A percentile compares a stretch with the other conserved stretches of the same genome.
These are phyloP conservation scores for Cacajao melanocephalus DNA, from an alignment of 2,797 vertebrate genomes.

Conservation along the genomic window DNA sequence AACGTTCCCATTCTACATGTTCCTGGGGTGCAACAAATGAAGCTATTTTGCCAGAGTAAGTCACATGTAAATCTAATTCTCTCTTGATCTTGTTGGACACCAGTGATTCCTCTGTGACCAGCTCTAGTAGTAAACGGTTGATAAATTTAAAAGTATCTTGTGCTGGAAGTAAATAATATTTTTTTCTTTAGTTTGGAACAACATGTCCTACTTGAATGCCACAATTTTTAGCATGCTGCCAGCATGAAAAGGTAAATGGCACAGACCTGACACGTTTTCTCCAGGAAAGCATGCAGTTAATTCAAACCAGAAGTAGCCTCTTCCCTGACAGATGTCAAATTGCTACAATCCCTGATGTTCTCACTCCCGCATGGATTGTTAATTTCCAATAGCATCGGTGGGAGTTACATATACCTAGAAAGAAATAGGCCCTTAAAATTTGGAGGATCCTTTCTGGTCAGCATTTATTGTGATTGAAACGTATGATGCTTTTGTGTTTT, in stretches of 20 bases:
- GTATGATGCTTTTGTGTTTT: not conserved
- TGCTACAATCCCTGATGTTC: not conserved
- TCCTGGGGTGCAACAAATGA: not conserved
- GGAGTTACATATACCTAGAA: not conserved
- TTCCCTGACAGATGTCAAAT: not conserved
- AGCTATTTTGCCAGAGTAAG: not conserved
- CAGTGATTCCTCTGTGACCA: not conserved
- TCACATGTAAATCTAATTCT: not conserved
- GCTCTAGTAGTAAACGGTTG: not conserved
- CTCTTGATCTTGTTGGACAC: not conserved
- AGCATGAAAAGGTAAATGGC: slow-evolving; percentile 40
- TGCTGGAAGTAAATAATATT: not conserved
- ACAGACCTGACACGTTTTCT: not conserved
- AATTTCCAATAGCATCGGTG: not conserved
- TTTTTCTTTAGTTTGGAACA: not conserved
- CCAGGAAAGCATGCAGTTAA: slow-evolving; percentile 24
- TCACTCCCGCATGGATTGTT: not conserved
- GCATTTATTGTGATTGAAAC: not conserved
- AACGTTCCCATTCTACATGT: not conserved
- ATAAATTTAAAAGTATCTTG: not conserved
- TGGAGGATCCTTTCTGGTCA: not conserved
- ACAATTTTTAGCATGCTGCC: not conserved
- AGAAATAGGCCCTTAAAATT: not conserved
- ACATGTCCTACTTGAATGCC: not conserved
- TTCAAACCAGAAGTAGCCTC: slow-evolving; percentile 31